Evolutionary conservation across 2,113 vertebrate genomes (phyloP).

Genomic region (Dryoscopus gambensis): DNA sequence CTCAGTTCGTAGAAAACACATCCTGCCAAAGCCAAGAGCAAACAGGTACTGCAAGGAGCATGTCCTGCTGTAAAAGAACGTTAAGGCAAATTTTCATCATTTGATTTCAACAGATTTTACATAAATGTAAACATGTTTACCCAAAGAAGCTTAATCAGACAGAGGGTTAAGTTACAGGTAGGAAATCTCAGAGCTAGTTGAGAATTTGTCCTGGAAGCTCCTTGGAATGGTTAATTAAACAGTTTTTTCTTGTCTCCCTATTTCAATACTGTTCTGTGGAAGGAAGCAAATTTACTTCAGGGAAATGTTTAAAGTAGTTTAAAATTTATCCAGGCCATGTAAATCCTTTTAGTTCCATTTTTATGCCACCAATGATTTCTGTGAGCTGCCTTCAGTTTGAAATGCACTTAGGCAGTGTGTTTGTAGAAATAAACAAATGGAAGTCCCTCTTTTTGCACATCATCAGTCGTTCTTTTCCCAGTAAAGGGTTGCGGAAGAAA

Average conservation of each 20-base stretch:
- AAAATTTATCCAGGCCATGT: not conserved
- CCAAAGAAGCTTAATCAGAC: not conserved
- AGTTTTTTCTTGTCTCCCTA: not conserved
- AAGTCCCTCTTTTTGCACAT: not conserved
- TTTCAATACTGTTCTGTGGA: not conserved
- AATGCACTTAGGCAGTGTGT: not conserved
- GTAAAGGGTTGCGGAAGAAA: not conserved
- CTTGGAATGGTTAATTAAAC: not conserved
- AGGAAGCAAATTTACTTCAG: not conserved
- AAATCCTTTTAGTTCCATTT: conserved; percentile 8
- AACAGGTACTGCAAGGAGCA: not conserved
- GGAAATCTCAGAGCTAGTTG: not conserved
- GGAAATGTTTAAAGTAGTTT: not conserved
- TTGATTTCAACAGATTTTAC: not conserved
- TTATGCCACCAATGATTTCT: not conserved
- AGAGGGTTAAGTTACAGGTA: not conserved
- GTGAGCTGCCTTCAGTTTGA: not conserved
- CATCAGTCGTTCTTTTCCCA: not conserved
- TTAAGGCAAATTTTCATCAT: not conserved
- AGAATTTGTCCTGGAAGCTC: not conserved
- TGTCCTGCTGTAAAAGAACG: not conserved
- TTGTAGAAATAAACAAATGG: not conserved
- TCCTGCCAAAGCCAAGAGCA: not conserved
- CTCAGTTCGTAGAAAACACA: not conserved
- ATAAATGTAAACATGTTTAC: not conserved